phyloP scores from a whole-genome alignment of 2,113 vertebrate genomes.

The Gambusia affinis region DNA sequence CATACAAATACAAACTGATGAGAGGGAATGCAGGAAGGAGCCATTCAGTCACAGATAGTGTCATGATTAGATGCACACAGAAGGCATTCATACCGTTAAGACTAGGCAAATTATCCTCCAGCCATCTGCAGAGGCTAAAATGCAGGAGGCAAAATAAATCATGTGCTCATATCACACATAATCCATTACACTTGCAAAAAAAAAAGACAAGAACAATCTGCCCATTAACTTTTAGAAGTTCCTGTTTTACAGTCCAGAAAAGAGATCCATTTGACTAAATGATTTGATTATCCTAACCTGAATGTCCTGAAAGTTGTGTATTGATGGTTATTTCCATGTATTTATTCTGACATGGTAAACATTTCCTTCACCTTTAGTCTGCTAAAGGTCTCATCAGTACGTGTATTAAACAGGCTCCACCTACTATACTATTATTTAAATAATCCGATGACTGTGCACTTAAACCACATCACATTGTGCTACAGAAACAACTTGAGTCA shows the following conservation, averaged over 20 bases:
- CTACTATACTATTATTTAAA: not conserved
- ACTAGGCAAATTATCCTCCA: conserved; percentile 7
- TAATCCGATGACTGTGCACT: not conserved
- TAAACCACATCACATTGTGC: not conserved
- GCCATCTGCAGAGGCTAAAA: conserved; percentile 1
- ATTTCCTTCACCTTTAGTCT: not conserved
- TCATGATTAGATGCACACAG: conserved; percentile 31
- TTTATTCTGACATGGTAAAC: not conserved
- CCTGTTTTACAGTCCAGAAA: not conserved
- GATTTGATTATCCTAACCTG: not conserved
- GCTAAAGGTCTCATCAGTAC: too few species aligned
- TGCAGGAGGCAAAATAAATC: conserved; percentile 20
- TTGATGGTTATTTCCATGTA: not conserved
- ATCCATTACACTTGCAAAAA: conserved; percentile 41
- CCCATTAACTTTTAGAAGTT: conserved; percentile 9
- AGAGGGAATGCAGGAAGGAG: conserved; percentile 21
- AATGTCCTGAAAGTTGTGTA: not conserved
- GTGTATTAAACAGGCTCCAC: too few species aligned
- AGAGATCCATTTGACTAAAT: not conserved
- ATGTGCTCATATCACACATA: conserved; percentile 58
- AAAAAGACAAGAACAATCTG: not conserved
- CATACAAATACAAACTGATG: not conserved
- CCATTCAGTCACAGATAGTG: conserved; percentile 35
- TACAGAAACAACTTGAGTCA: not conserved
- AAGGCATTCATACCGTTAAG: conserved; percentile 27